Evolutionary conservation across 2,113 vertebrate genomes (phyloP).

Genomic region (Psittacara wagleri): DNA sequence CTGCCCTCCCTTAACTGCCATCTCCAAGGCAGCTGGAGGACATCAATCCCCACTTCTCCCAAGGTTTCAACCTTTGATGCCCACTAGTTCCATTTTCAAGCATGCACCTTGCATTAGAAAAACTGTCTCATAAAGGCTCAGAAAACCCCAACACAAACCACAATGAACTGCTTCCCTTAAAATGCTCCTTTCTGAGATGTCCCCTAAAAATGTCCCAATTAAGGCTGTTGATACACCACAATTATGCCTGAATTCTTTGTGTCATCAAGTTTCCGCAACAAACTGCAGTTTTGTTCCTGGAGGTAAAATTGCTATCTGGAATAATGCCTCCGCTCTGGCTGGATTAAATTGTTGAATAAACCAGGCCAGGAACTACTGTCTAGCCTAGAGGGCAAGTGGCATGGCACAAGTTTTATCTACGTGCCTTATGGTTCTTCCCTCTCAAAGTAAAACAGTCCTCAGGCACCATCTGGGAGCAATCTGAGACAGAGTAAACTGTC

Average conservation of each 20-base stretch:
- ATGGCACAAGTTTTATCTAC: fast-evolving
- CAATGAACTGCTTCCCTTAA: neutral
- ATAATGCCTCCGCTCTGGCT: neutral
- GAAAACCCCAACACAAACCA: neutral
- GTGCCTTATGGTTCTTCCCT: neutral
- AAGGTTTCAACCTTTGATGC: neutral
- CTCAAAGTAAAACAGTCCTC: neutral
- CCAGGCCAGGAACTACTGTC: neutral
- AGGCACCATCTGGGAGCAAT: neutral
- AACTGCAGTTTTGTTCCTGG: neutral
- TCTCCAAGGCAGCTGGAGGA: neutral
- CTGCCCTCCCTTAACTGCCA: neutral
- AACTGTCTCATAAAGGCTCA: neutral
- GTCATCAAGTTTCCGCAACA: neutral
- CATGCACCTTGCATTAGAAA: neutral
- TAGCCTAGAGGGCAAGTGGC: neutral
- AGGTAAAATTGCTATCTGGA: neutral
- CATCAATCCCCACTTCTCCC: neutral
- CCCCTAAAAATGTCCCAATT: neutral
- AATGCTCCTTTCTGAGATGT: neutral
- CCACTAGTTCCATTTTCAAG: neutral
- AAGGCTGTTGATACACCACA: neutral
- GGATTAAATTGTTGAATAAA: neutral
- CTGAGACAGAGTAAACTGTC: neutral
- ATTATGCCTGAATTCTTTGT: neutral